Conservation (phyloP, 2,888 invertebrate genomes). For the Lasioglossum oenotherae region DNA sequence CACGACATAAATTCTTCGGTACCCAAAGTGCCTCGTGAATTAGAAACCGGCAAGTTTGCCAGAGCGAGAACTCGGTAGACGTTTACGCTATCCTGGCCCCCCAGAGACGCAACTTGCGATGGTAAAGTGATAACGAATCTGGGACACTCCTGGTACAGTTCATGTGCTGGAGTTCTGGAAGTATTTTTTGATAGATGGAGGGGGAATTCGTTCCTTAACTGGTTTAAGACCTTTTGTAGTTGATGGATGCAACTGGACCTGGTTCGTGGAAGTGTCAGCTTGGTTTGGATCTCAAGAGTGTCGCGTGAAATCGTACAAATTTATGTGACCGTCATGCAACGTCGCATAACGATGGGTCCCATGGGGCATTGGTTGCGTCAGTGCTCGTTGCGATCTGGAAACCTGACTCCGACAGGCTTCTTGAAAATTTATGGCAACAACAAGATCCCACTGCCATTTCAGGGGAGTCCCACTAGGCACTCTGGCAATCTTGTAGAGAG, state of each 20-base stretch:
- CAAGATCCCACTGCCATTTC: conserved; percentile 12
- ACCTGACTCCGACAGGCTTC: conserved; percentile 18
- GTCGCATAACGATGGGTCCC: conserved; percentile 9
- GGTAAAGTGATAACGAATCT: not conserved
- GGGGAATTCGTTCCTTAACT: not conserved
- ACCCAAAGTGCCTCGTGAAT: not conserved
- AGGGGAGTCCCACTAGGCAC: not conserved
- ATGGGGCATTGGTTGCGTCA: conserved; percentile 27
- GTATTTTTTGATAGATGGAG: not conserved
- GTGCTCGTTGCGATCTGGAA: conserved; percentile 16
- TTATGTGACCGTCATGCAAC: conserved; percentile 31
- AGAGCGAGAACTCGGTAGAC: not conserved
- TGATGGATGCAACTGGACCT: not conserved
- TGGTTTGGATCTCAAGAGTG: not conserved
- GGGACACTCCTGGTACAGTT: not conserved
- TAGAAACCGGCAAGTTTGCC: not conserved
- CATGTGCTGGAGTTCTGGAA: not conserved
- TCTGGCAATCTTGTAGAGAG: not conserved
- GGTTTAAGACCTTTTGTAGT: not conserved
- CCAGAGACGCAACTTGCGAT: not conserved
- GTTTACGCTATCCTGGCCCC: not conserved
- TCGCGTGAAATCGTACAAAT: not conserved
- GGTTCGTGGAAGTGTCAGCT: not conserved
- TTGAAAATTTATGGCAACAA: conserved; percentile 29
- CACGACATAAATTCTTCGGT: not conserved